phyloP scores from a whole-genome alignment of 2,888 invertebrate species.

The Argyresthia goedartella region DNA sequence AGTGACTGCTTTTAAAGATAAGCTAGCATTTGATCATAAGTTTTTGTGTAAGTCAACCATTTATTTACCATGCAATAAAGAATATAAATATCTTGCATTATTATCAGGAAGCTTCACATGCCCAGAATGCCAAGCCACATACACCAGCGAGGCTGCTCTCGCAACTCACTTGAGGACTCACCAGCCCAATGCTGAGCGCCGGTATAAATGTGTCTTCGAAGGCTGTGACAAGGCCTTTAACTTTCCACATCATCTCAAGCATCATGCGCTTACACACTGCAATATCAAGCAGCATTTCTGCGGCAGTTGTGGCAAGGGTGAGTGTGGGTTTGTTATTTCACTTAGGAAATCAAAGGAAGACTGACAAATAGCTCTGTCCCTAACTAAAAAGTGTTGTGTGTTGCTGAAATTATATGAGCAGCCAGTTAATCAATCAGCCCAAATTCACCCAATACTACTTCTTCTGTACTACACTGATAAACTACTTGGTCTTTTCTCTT shows the following conservation, averaged over 20 bases:
- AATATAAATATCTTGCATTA: neutral
- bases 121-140: slow-evolving; percentile 35
- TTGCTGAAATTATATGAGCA: no score
- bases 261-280: slow-evolving; percentile 55
- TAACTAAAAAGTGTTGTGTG: no score
- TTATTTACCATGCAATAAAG: no score
- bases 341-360: no score
- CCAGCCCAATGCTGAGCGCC: slow-evolving; percentile 37
- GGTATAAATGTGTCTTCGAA: slow-evolving; percentile 34
- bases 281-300: slow-evolving; percentile 48
- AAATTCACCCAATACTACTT: no score
- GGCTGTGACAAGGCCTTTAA: slow-evolving; percentile 55
- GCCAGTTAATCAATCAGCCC: no score
- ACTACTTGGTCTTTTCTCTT: no score
- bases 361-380: neutral
- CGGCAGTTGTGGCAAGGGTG: slow-evolving; percentile 39
- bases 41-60: no score
- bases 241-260: slow-evolving; percentile 53
- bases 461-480: no score
- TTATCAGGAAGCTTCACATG: slow-evolving; percentile 40
- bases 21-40: no score
- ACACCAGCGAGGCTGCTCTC: slow-evolving; percentile 47
- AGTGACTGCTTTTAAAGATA: no score
- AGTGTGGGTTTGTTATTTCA: neutral
- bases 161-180: slow-evolving; percentile 46